Evolutionary conservation across 2,113 vertebrate genomes (phyloP), one percentile per base, ranked within the genome.

Genomic region (Camelus bactrianus): DNA sequence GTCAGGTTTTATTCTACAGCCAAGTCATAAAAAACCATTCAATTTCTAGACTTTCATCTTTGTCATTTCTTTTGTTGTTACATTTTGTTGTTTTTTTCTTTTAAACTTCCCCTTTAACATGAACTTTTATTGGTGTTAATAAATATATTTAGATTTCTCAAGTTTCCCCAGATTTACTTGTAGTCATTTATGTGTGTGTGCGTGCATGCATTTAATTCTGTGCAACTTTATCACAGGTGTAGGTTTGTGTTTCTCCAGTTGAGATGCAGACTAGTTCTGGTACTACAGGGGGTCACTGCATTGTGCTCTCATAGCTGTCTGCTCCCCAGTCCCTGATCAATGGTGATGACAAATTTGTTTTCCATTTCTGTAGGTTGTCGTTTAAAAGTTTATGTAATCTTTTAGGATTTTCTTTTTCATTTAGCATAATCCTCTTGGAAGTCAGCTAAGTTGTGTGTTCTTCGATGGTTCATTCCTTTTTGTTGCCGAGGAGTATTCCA

Each of bases 1-100:
- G 77, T 83, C 1, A 24, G 24, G 3, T 92, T 62, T 80, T 48
- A 30, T 35, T 35, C 35, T 35, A 35, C 35, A 77, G 15, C 35
- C 8, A 88, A 15, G 32, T 96, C 42, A 8, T 91, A 60, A 83
- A 94, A 92, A 76, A 26, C n/a, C 54, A n/a, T 12, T 93, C 38
- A 13, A 4, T 92, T 94, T 62, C 60, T 82, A 19, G 46, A 54
- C 0, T 86, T 50, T 86, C 11, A 62, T 62, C 46, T 76, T 73
- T 81, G 50, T 58, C 9, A 6, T 60, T 89, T 7, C n/a, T 76
- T 83, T 56, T 69, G 54, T 17, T 85, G 5, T 52, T 69, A 54
- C 1, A 26, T 67, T 72, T 64, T 60, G 14, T 9, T 64, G 16
- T 12, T 54, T 65, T 30, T 30, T 79, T 64, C 14, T 62, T 88